Conservation (phyloP, 2,113 vertebrate genomes). For the Isichthys henryi region DNA sequence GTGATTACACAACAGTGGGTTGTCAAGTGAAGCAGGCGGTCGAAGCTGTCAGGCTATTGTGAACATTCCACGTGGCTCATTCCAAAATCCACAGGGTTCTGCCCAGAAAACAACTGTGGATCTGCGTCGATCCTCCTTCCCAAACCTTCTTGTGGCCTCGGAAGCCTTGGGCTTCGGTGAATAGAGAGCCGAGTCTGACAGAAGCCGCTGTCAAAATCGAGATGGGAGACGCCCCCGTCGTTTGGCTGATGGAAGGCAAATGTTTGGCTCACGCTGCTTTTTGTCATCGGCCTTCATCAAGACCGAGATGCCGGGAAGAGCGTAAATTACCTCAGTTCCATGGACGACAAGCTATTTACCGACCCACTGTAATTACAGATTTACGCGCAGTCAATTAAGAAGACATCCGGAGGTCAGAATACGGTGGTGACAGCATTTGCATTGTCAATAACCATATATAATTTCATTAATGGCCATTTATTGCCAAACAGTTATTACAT, state of each 20-base stretch:
- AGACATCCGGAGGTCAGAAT: slow-evolving; percentile 23
- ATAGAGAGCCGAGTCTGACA: not conserved
- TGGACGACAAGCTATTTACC: slow-evolving; percentile 8
- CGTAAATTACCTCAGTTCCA: not conserved
- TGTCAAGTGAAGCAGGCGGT: not conserved
- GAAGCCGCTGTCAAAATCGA: not conserved
- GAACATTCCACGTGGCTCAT: too few relatives aligned
- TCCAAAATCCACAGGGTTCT: not conserved
- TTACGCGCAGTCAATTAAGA: slow-evolving; percentile 19
- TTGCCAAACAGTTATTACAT: not conserved
- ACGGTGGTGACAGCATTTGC: slow-evolving; percentile 15
- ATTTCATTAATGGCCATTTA: not conserved
- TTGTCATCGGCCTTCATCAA: not conserved
- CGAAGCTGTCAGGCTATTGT: not conserved
- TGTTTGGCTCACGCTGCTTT: not conserved
- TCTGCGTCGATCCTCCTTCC: not conserved
- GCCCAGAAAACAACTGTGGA: not conserved
- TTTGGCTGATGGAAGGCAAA: not conserved
- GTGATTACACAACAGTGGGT: not conserved
- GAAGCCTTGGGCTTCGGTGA: not conserved
- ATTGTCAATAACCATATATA: slow-evolving; percentile 25
- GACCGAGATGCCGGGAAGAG: not conserved
- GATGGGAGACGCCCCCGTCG: not conserved
- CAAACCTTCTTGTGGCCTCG: not conserved
- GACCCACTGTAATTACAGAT: slow-evolving; percentile 28